Conservation (phyloP, 2,888 invertebrate genomes). For the Andrena marginata region DNA sequence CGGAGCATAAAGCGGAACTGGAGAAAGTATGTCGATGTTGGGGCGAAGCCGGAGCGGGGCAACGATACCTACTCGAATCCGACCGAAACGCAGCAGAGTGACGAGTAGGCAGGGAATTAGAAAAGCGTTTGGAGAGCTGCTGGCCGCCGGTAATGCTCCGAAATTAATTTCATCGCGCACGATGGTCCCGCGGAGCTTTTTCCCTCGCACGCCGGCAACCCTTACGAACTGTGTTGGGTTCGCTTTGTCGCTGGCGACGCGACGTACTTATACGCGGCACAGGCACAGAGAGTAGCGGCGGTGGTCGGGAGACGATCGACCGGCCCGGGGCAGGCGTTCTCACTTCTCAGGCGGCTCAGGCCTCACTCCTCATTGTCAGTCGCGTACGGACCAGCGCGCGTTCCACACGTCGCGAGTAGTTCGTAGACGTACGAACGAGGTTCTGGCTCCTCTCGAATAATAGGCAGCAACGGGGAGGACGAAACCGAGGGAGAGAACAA, state of each 20-base stretch:
- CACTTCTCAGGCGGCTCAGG: no score
- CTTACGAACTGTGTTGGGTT: conserved; percentile 32
- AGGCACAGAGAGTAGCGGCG: conserved; percentile 27
- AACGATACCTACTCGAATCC: no score
- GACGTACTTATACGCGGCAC: neutral
- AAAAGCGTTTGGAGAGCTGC: no score
- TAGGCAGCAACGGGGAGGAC: neutral
- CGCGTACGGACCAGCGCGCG: conserved; percentile 70
- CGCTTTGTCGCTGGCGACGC: conserved; percentile 20
- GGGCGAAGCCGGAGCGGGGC: no score
- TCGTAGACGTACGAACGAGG: conserved; percentile 31
- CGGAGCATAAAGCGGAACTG: no score
- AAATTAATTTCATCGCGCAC: conserved; percentile 13
- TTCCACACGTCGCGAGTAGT: conserved; percentile 50
- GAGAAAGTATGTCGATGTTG: no score
- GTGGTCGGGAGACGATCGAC: conserved; percentile 27
- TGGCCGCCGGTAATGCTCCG: neutral
- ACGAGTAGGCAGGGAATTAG: neutral
- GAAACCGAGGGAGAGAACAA: neutral
- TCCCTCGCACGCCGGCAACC: conserved; percentile 35
- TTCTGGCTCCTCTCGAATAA: conserved; percentile 6
- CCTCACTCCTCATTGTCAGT: no score
- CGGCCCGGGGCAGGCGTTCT: neutral
- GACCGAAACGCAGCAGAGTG: no score
- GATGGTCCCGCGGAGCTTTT: neutral